phyloP scores from a whole-genome alignment of 2,888 invertebrate species.

The Dione vanillae region DNA sequence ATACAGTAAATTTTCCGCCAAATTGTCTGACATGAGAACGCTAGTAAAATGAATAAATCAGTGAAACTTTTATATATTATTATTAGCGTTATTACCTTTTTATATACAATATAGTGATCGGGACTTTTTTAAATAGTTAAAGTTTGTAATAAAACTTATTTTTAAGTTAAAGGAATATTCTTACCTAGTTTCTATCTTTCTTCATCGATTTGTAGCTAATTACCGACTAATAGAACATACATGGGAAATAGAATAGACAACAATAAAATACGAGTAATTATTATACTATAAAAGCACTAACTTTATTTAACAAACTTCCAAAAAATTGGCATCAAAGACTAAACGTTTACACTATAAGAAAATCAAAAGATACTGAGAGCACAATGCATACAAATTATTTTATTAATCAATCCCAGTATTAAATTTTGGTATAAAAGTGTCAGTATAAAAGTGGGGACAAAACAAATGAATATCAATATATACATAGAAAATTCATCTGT shows the following conservation, averaged over 20 bases:
- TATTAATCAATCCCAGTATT: background rate
- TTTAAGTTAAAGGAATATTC: background rate
- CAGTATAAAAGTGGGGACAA: too few species aligned
- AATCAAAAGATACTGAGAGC: slow-evolving; percentile 16
- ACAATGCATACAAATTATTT: background rate
- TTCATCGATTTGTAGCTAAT: background rate
- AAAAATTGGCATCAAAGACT: slow-evolving; percentile 28
- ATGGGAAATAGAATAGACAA: too few species aligned
- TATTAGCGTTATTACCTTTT: background rate
- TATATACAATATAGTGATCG: background rate
- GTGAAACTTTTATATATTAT: background rate
- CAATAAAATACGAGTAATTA: background rate
- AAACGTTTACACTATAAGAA: slow-evolving; percentile 35
- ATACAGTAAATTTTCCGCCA: background rate
- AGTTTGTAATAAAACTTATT: background rate
- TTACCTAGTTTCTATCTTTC: background rate
- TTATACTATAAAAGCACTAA: slow-evolving; percentile 15
- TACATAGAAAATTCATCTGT: too few species aligned
- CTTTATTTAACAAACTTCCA: slow-evolving; percentile 31
- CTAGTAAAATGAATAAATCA: slow-evolving; percentile 14
- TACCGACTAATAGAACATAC: background rate
- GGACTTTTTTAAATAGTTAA: background rate
- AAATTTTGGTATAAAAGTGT: too few species aligned
- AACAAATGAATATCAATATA: too few species aligned
- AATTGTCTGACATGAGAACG: slow-evolving; percentile 9